Base-by-base conservation (phyloP, 1,140 invertebrate genomes). In the Euwallacea fornicatus region DNA sequence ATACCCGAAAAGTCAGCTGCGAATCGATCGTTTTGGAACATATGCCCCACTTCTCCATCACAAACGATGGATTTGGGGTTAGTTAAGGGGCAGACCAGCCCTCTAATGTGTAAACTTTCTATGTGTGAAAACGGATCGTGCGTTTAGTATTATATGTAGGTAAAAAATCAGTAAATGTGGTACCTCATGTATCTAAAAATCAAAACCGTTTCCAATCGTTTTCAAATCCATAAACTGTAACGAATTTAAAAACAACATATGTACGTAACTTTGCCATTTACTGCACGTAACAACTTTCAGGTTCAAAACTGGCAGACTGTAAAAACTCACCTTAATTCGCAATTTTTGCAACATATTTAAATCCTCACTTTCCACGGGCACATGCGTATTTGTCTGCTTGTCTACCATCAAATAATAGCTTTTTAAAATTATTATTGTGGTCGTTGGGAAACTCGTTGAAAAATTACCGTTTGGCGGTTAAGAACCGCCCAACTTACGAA, bases 301-400 rank as follows among this genome's bases (percentile, higher is more conserved):
- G 56, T 59, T 59, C 56, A 59, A 41, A 33, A 10, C 56, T 41
- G 56, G 10, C 33, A 59, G 56, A 59, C 56, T 59, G 56, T 59
- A 59, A 59, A 59, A 59, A 59, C 33, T 59, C 21, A 55, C 16
- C 33, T 59, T 59, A 59, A 59, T 41, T 59, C 6, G 7, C 41
- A 21, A 59, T 50, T 50, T 50, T 50, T 33, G 21, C 21, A 33
- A 33, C 21, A 33, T 33, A 33, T 4, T 33, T 33, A 33, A 33
- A 33, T 33, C 21, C 21, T 33, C 21, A 33, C 21, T 33, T 33
- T 33, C 21, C 21, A 33, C 21, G 21, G 21, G 21, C 21, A 33
- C 21, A 33, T 33, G 21, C 21, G 21, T 33, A 33, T 33, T 33
- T 33, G 21, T 33, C 21, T 33, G 21, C 21, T 33, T 4, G 21